phyloP scores from a whole-genome alignment of 1,140 invertebrate genomes.

The Hylaeus volcanicus region DNA sequence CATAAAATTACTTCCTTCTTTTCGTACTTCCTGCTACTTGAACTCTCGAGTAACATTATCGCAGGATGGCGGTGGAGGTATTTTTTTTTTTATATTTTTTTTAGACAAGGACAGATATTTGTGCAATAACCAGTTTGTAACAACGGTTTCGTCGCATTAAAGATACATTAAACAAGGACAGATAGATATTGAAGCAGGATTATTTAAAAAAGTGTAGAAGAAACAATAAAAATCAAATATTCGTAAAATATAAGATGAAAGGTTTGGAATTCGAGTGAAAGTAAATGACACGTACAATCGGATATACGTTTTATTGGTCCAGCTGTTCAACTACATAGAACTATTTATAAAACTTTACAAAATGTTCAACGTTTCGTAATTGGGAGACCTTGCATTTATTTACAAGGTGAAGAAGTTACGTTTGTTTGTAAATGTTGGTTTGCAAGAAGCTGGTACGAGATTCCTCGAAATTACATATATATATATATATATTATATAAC shows the following conservation, averaged over 20 bases:
- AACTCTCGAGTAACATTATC: too few species aligned
- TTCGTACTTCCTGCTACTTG: too few species aligned
- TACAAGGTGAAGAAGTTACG: conserved; percentile 57
- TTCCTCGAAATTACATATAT: background rate
- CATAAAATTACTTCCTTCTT: too few species aligned
- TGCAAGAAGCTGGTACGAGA: conserved; percentile 47
- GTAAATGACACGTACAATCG: conserved; percentile 55
- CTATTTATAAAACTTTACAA: conserved; percentile 69
- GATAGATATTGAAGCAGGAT: too few species aligned
- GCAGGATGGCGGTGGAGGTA: too few species aligned
- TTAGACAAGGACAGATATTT: too few species aligned
- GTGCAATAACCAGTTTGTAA: too few species aligned
- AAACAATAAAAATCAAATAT: background rate
- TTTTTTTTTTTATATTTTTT: too few species aligned
- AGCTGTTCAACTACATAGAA: conserved; percentile 68
- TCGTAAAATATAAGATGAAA: too few species aligned
- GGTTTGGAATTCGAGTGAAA: background rate
- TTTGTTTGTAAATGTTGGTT: conserved; percentile 46
- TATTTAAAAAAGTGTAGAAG: too few species aligned
- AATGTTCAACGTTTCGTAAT: conserved; percentile 62
- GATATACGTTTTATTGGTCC: conserved; percentile 68
- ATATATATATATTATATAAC: conserved; percentile 4
- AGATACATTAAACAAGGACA: too few species aligned
- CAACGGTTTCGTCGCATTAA: too few species aligned
- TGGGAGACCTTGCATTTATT: conserved; percentile 54